Percentiles rank a stretch among this genome's conserved stretches.
Conservation (phyloP, 1,140 invertebrate species). For the Zaprionus gabonicus region DNA sequence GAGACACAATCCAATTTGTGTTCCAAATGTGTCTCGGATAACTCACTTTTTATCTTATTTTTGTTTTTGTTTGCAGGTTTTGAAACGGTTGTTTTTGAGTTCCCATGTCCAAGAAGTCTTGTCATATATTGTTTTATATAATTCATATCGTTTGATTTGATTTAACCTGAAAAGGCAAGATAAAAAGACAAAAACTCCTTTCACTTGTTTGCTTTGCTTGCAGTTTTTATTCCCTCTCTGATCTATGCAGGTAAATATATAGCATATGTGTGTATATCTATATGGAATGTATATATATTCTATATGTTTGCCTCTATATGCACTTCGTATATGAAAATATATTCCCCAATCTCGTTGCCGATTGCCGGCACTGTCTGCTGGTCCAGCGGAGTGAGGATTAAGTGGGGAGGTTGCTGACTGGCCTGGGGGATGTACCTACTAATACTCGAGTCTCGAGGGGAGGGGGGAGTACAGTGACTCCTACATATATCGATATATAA, state of each 20-base stretch:
- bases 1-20: too few species aligned
- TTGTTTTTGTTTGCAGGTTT: too few species aligned
- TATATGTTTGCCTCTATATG: constrained; percentile 30
- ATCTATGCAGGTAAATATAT: constrained; percentile 54
- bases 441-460: not conserved
- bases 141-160: too few species aligned
- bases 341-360: constrained; percentile 31
- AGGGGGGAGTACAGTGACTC: not conserved
- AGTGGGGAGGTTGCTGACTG: not conserved
- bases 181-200: not conserved
- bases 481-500: not conserved
- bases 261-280: constrained; percentile 18
- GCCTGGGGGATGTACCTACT: not conserved
- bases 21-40: too few species aligned
- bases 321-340: constrained; percentile 67
- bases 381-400: not conserved
- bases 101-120: too few species aligned
- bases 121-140: too few species aligned
- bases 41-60: too few species aligned
- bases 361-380: constrained; percentile 18
- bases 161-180: too few species aligned
- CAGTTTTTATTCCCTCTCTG: constrained; percentile 35
- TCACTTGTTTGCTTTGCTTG: constrained; percentile 1
- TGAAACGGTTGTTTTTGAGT: too few species aligned
- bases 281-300: constrained; percentile 35